Evolutionary conservation across 2,797 vertebrate species (phyloP), one percentile per base, ranked within the genome.

Genomic region (Trematocara caparti): DNA sequence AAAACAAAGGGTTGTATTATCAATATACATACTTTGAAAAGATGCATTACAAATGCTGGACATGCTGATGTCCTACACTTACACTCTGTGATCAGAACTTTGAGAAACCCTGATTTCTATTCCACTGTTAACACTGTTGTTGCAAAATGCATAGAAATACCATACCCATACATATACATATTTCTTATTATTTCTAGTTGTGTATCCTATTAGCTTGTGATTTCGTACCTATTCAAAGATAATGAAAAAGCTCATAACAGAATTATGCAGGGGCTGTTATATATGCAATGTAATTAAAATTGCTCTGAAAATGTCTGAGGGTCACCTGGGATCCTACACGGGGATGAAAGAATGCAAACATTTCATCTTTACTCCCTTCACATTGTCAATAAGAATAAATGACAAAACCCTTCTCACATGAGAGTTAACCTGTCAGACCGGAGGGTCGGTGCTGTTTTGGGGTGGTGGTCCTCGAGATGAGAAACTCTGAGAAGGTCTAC

Each of bases 401-500:
- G 21, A 40, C 8, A 30, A 6, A 38, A 10, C 4, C 13, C 30
- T 8, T n/a, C 30, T 51, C 30, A 45, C 10, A 3, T 73, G 38
- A n/a, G n/a, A 34, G 32, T 8, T 72, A 57, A 76, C 19, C 32
- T 43, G 62, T 82, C 48, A 75, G 19, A n/a, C 6, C 17, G 8
- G 40, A n/a, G 57, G 78, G 47, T 74, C 30, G 17, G 73, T 77
- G 82, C 43, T 84, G 75, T 82, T 82, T 83, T 83, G 69, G 30
- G 53, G 38, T 57, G 66, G 89, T 75, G 83, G 79, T 77, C 76
- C 62, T 81, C 55, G 47, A 80, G 82, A 85, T 45, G 82, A 82
- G 84, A 72, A 86, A 79, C 86, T 88, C 76, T 76, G 83, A 76
- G 79, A 69, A 72, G 79, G 82, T 75, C 86, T 90, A 82, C 90